Base-by-base conservation (phyloP, 2,888 invertebrate genomes). In the Metacarcinus magister region DNA sequence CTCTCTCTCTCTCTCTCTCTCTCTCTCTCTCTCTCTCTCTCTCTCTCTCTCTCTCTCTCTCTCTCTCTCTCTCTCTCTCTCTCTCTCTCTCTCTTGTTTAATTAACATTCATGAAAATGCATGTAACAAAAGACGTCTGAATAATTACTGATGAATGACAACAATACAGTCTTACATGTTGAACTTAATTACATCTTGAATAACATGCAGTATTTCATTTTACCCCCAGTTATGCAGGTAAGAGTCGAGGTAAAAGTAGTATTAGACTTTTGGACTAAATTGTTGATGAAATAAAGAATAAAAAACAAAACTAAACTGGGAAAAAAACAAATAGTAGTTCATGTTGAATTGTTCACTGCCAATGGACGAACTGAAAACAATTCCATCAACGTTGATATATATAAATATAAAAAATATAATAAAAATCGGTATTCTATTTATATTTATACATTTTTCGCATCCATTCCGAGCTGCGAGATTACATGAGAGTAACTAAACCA, bases 1-100 rank as follows among this genome's bases (percentile, higher is more conserved):
- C 54, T 54, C 46, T 46, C 46, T 46, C 46, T 46, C 46, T 46
- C 46, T 46, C 46, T 46, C 46, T 46, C 46, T 46, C 46, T 46
- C 46, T 46, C 46, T 46, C 46, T 46, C 46, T 46, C 46, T 46
- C 46, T 46, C 46, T 46, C 46, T 46, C 46, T 46, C 46, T 46
- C 46, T 46, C 46, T 46, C 46, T 46, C 46, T 46, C 60, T 90
- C 90, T 90, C 90, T 90, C 90, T 90, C 90, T 90, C 90, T 90
- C 90, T 90, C 90, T 90, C 90, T 90, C 90, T 90, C 39, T 90
- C 39, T 39, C 39, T 90, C 39, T 39, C 39, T 39, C 39, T 8
- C 39, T 39, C 10, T 19, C 90, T 39, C 5, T 19, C 10, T 8
- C 90, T 23, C 90, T 43, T 10, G 28, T 19, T 39, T 87, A 32